These are phyloP conservation scores for Perizoma flavofasciatum DNA, from an alignment of 2,888 invertebrate genomes.

Conservation along the genomic window DNA sequence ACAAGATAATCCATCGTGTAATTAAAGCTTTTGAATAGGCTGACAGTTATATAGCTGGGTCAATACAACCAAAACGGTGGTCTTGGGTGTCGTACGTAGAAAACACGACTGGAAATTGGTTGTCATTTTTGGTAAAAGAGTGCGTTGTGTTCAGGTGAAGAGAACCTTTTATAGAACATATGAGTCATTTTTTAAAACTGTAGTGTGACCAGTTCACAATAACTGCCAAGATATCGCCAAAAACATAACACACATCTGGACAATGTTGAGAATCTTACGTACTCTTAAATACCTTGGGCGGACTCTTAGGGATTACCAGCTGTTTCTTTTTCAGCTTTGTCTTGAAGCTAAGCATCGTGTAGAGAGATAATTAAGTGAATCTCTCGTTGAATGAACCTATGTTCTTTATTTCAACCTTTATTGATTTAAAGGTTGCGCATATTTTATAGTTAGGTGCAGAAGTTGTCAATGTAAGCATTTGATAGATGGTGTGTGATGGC, in stretches of 20 bases:
- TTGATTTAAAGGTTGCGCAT: slow-evolving; percentile 28
- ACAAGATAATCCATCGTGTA: slow-evolving; percentile 48
- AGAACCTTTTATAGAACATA: too few species aligned
- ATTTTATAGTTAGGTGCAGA: slow-evolving; percentile 18
- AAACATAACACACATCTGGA: too few species aligned
- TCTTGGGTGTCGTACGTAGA: too few species aligned
- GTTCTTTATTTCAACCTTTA: slow-evolving; percentile 27
- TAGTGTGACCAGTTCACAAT: too few species aligned
- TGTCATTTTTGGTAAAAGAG: too few species aligned
- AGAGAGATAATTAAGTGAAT: slow-evolving; percentile 51
- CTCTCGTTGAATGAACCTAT: slow-evolving; percentile 43
- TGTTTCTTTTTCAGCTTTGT: slow-evolving; percentile 5
- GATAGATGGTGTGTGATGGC: slow-evolving; percentile 19
- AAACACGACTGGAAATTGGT: too few species aligned
- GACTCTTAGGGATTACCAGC: slow-evolving; percentile 1
- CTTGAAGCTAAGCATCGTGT: slow-evolving; percentile 52
- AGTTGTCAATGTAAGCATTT: slow-evolving; percentile 19
- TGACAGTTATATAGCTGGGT: slow-evolving; percentile 10
- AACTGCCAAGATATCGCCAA: too few species aligned
- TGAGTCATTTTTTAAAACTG: too few species aligned
- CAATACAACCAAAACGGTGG: background rate
- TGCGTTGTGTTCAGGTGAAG: too few species aligned
- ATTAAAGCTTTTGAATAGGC: slow-evolving; percentile 47
- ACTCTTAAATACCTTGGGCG: background rate
- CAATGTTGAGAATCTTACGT: too few species aligned